Base-by-base conservation (phyloP, 2,113 vertebrate genomes). In the Podilymbus podiceps region DNA sequence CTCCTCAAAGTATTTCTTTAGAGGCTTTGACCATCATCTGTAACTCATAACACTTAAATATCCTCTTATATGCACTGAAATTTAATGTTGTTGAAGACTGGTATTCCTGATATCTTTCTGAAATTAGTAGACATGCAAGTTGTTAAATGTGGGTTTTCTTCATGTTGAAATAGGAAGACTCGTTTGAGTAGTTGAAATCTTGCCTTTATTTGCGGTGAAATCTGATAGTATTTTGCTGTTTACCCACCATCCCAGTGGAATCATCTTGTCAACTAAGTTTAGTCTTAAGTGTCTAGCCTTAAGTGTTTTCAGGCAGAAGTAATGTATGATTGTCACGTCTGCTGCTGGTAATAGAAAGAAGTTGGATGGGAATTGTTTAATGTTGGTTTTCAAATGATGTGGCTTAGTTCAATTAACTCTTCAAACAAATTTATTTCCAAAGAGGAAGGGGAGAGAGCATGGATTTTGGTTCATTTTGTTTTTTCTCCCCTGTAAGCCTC, bases 1-100 rank as follows among this genome's bases (percentile, higher is more conserved):
- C 55, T 97, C 79, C 86, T 94, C 53, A 33, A 86, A 66, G 60
- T 67, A 40, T 89, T 81, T 97, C 75, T 76, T 86, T 78, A 74
- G 68, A 76, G 59, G 55, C 83, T 96, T 97, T 84, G 62, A 76
- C 22, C 50, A 44, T 79, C 86, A 91, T 44, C 53, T 79, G 25
- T 85, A 88, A 56, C 27, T 90, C 11, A 8, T 17, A 79, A 83
- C 74, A 78, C 68, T 79, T 93, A 85, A 53, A 67, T 77, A 77
- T 38, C 66, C 23, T 93, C 56, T 56, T 91, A 55, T 8, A 76
- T 0, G 9, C 71, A 88, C 74, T 80, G 71, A 93, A 90, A 69
- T 56, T 17, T 66, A 44, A 49, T 55, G 25, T 64, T 90, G 22
- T 73, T 56, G 40, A 49, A 66, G 44, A 69, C 25, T 30, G 38